A percentile compares a stretch with the other conserved stretches of the same genome.
These are phyloP conservation scores for Oncorhynchus mykiss DNA, from an alignment of 2,113 vertebrate genomes.

Conservation along the genomic window DNA sequence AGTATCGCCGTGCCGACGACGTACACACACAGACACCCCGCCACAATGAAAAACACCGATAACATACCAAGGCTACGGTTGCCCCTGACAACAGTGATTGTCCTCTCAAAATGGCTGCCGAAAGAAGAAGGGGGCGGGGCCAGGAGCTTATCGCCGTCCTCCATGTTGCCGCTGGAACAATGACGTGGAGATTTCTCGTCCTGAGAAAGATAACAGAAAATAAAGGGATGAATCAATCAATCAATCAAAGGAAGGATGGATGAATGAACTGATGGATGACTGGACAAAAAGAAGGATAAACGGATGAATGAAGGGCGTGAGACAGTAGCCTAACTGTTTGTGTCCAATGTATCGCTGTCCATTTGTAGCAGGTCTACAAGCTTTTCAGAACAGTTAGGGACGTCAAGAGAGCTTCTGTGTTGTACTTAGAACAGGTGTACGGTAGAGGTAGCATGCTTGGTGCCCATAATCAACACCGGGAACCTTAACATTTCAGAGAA, in stretches of 20 bases:
- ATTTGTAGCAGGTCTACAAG: too few relatives aligned
- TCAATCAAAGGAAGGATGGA: background rate
- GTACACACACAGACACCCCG: slow-evolving; percentile 66
- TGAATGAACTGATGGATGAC: background rate
- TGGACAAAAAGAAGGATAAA: background rate
- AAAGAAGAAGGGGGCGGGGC: slow-evolving; percentile 54
- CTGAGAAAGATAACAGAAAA: slow-evolving; percentile 48
- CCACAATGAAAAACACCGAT: slow-evolving; percentile 60
- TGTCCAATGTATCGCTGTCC: too few relatives aligned
- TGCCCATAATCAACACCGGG: too few relatives aligned
- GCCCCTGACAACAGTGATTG: slow-evolving; percentile 90
- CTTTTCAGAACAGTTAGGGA: too few relatives aligned
- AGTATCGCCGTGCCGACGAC: slow-evolving; percentile 64
- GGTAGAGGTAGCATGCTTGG: too few relatives aligned
- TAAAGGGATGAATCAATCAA: slow-evolving; percentile 1
- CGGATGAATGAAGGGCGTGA: background rate
- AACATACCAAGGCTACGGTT: slow-evolving; percentile 94
- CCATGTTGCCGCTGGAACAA: slow-evolving; percentile 61
- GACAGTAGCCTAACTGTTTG: too few relatives aligned
- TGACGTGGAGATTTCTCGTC: slow-evolving; percentile 60
- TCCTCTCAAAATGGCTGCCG: slow-evolving; percentile 80
- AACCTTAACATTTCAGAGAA: too few relatives aligned
- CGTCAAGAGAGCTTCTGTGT: too few relatives aligned
- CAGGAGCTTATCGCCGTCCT: slow-evolving; percentile 49
- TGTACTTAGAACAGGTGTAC: too few relatives aligned